Conservation (phyloP, 1,140 invertebrate genomes). For the Cepaea nemoralis region DNA sequence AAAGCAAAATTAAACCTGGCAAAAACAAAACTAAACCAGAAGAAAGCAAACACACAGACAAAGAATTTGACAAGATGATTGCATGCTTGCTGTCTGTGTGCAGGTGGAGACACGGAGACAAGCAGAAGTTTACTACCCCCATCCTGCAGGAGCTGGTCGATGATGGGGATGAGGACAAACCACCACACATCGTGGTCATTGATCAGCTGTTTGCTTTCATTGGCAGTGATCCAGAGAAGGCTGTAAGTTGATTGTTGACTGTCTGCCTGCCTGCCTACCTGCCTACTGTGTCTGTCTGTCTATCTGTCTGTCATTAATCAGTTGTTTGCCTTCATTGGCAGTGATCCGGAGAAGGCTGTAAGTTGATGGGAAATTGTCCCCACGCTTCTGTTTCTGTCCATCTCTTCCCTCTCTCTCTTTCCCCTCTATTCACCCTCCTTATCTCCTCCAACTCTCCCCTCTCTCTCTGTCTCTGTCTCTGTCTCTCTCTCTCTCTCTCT, state of each 20-base stretch:
- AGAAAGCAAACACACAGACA: too few species aligned
- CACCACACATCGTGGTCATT: slow-evolving; percentile 66
- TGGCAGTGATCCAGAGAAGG: slow-evolving; percentile 69
- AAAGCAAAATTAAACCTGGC: too few species aligned
- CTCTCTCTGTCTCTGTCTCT: too few species aligned
- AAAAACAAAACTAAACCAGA: too few species aligned
- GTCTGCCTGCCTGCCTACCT: neutral
- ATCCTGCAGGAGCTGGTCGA: slow-evolving; percentile 65
- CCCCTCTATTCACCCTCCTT: too few species aligned
- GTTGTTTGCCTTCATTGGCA: too few species aligned
- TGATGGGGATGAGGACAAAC: slow-evolving; percentile 57
- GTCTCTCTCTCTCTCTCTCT: neutral
- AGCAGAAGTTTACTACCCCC: slow-evolving; percentile 47
- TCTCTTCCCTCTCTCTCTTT: too few species aligned
- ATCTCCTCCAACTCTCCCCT: too few species aligned
- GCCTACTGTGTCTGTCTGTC: neutral
- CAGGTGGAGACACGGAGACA: slow-evolving; percentile 60
- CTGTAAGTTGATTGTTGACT: slow-evolving; percentile 55
- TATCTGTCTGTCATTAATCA: neutral
- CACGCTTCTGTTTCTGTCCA: too few species aligned
- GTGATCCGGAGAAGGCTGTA: too few species aligned
- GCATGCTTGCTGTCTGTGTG: neutral
- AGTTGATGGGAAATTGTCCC: too few species aligned
- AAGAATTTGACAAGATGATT: too few species aligned
- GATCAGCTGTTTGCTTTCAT: slow-evolving; percentile 72